Base-by-base conservation (phyloP, 1,140 invertebrate genomes). In the Saccostrea echinata region DNA sequence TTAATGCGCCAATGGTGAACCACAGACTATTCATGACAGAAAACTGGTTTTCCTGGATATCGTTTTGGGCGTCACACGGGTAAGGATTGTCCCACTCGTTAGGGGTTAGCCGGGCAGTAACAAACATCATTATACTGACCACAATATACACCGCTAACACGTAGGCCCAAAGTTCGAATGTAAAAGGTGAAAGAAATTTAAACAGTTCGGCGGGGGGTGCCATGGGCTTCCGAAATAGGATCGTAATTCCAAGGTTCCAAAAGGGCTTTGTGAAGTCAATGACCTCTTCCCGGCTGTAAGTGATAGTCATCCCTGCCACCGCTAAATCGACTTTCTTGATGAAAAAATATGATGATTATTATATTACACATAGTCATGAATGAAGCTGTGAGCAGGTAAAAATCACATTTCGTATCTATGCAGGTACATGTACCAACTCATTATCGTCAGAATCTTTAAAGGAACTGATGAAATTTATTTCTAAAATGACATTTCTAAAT, bases 71-170 rank as follows among this genome's bases (percentile, higher is more conserved):
- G 68, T 71, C 68, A 30, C 68, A 71, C 2, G 68, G 68, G 16
- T 71, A 71, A 13, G 68, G 68, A 27, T 71, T 71, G 68, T 71
- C 68, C 68, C 68, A 71, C 27, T 71, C 68, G 30, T 71, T 12
- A 8, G 68, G 68, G 2, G 68, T 71, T 16, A 71, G 16, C 13
- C 68, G 68, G 16, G 68, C 68, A 16, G 27, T 71, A 11, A 71
- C 68, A 71, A 71, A 71, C 68, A 71, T 71, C 68, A 71, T 71
- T 12, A 71, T 13, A 71, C 68, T 71, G 68, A 71, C 68, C 68
- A 71, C 68, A 16, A 71, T 71, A 30, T 71, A 71, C 68, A 71
- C 68, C 16, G 68, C 68, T 11, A 71, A 27, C 27, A 71, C 68
- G 24, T 71, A 71, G 24, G 68, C 68, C 68, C 68, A 71, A 27